Base-by-base conservation (phyloP, 2,888 invertebrate genomes). In the Brachypalpus laphriformis region DNA sequence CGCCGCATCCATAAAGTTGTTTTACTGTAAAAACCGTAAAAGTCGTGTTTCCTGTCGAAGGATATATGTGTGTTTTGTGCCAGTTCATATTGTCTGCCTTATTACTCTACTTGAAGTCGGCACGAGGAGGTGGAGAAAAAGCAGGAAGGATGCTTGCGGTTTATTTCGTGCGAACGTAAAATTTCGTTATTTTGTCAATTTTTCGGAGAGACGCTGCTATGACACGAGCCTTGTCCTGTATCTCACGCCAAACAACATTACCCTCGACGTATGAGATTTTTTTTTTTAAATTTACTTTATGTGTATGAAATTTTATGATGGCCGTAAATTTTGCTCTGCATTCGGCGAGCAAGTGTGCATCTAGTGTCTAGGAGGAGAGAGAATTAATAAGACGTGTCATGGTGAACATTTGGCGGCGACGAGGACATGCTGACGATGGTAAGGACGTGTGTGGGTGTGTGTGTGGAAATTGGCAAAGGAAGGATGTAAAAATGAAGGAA, bases 121-220 rank as follows among this genome's bases (percentile, higher is more conserved):
- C 2, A 5, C 25, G 8, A 11, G 18, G 37, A 14, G 47, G 31
- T 11, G n/a, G n/a, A n/a, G n/a, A n/a, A n/a, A n/a, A n/a, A n/a
- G n/a, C n/a, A n/a, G n/a, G n/a, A n/a, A n/a, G n/a, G n/a, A 54
- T 51, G 54, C 40, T 80, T 83, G 83, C 31, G 83, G 83, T 83
- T 78, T 83, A 83, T 70, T 74, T 75, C 56, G 80, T 78, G 74
- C 70, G 71, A 70, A 83, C 83, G 80, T 83, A 72, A 83, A 83
- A 75, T 80, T 74, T 74, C 42, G 83, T 78, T 78, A 78, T 83
- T 78, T 78, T 83, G 78, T 83, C 74, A 80, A 63, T 80, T 83
- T 83, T 83, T 61, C 16, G 61, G 25, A 14, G 9, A 25, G 22
- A 34, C 31, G n/a, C 18, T 7, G 2, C 14, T 20, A 45, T 66